phyloP scores from a whole-genome alignment of 2,888 invertebrate species.

The Amphipyra tragopoginis region DNA sequence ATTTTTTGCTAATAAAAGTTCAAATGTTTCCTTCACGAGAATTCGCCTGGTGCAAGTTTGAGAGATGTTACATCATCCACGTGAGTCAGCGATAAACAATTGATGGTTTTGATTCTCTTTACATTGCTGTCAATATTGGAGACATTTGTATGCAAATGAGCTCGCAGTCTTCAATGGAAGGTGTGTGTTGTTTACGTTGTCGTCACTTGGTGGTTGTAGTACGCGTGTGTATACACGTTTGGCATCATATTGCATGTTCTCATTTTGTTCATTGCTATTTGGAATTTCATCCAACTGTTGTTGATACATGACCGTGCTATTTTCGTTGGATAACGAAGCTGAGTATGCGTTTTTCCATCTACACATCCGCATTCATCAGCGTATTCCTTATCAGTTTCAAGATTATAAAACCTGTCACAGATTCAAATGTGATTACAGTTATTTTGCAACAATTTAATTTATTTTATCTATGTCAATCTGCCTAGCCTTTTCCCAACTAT shows the following conservation, averaged over 20 bases:
- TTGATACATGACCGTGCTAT: constrained; percentile 61
- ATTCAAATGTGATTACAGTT: constrained; percentile 3
- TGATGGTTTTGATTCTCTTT: constrained; percentile 52
- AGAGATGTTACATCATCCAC: constrained; percentile 81
- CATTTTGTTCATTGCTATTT: constrained; percentile 65
- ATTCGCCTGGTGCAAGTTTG: constrained; percentile 83
- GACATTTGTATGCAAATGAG: constrained; percentile 59
- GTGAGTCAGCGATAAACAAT: constrained; percentile 62
- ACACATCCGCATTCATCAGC: constrained; percentile 20
- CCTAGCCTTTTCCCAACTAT: too few species aligned
- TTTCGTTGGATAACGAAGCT: constrained; percentile 51
- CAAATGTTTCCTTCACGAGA: constrained; percentile 71
- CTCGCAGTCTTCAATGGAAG: constrained; percentile 72
- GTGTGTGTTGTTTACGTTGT: constrained; percentile 62
- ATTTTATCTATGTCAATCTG: too few species aligned
- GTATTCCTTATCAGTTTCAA: constrained; percentile 2
- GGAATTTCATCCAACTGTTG: constrained; percentile 71
- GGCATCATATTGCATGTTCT: constrained; percentile 70
- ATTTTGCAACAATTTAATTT: too few species aligned
- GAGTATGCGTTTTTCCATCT: constrained; percentile 18
- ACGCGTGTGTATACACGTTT: constrained; percentile 59
- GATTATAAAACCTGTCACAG: constrained; percentile 4
- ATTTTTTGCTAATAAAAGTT: constrained; percentile 65
- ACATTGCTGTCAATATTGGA: constrained; percentile 71
- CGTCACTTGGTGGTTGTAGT: constrained; percentile 49